These are phyloP conservation scores for Florisuga fusca DNA, from an alignment of 2,797 vertebrate genomes.

Conservation along the genomic window DNA sequence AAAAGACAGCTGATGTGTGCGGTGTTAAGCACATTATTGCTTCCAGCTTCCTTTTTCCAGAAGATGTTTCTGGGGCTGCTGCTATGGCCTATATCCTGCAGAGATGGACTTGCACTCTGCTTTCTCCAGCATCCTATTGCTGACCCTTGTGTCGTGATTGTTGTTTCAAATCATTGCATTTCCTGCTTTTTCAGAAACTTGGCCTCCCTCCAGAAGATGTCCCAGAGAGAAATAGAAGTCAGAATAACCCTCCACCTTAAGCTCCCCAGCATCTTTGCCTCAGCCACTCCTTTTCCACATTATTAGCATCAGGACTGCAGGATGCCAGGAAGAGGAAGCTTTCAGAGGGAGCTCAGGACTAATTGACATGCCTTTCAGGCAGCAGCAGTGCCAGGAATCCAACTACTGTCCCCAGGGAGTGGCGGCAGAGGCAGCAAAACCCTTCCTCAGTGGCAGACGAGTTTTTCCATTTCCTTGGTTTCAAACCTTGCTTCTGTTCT, in stretches of 20 bases:
- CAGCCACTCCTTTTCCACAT: not conserved
- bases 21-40: not conserved
- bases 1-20: not conserved
- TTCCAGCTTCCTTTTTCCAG: not conserved
- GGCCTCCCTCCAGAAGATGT: not conserved
- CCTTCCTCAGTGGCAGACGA: not conserved
- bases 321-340: constrained; percentile 2
- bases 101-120: not conserved
- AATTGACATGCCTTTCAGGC: constrained; percentile 25
- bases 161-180: not conserved
- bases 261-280: not conserved
- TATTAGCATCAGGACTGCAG: not conserved
- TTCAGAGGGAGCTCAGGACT: not conserved
- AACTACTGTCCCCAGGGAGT: constrained; percentile 24
- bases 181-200: not conserved
- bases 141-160: not conserved
- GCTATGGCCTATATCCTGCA: not conserved
- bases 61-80: not conserved
- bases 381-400: constrained; percentile 20
- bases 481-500: not conserved
- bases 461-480: constrained; percentile 32
- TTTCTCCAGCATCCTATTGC: not conserved
- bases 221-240: not conserved
- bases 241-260: not conserved
- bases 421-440: not conserved